Evolutionary conservation across 2,113 vertebrate species (phyloP), one percentile per base, ranked within the genome.

Genomic region (Myanophis thanlyinensis): DNA sequence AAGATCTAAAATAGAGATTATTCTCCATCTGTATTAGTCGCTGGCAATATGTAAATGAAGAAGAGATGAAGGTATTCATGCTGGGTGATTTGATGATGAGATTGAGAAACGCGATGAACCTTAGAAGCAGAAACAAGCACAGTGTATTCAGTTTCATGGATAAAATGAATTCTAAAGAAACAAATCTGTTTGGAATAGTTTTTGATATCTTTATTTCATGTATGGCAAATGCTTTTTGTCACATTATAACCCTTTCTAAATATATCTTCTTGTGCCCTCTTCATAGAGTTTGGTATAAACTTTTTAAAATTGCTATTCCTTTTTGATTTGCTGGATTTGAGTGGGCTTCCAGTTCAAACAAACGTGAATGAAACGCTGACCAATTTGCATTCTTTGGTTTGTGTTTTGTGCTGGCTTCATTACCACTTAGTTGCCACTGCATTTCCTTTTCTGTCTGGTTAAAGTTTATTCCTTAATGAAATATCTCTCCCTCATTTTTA

Each of bases 231-330:
- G 44, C 54, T 56, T 93, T 94, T 10, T 85, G 73, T 49, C 95
- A 95, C 62, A 53, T 92, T 92, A 40, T 56, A 96, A 47, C 87
- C 94, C 89, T 95, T 93, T 87, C 85, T 93, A 92, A 89, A 62
- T 94, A 35, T 67, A 93, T 86, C 91, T 94, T 96, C 93, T 54
- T 93, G 95, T 92, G 51, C 1, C 89, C 93, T 80, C 93, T 97
- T 97, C 97, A 98, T 98, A 97, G 94, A 30, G 87, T 95, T 95
- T 93, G 93, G 90, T 94, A 95, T 93, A 92, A 62, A 44, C 53
- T 18, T 59, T 89, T 89, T 22, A 53, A 35, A 94, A 93, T 90
- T 80, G 73, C 95, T 93, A 92, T 94, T 86, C 46, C 40, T 95
- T 93, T 93, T 84, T 48, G 92, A 48, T 94, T 90, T 90, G 93